Evolutionary conservation across 2,888 invertebrate species (phyloP).

Genomic region (Folsomia candida): DNA sequence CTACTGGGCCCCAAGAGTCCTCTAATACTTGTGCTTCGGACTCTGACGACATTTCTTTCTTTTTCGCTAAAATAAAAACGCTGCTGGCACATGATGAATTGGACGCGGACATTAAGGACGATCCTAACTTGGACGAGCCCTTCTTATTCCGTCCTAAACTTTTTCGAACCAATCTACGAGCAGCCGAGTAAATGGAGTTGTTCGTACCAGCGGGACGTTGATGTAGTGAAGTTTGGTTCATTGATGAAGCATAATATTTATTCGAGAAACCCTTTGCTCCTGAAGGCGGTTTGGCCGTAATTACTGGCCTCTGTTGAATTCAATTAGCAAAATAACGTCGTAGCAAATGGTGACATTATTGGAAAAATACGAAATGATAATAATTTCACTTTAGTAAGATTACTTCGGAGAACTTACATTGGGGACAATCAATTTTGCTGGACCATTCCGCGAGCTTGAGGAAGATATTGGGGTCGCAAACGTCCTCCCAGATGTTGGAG

Average conservation of each 20-base stretch:
- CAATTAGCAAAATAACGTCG: slow-evolving; percentile 10
- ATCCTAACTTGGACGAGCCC: background rate
- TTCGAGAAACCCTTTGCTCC: background rate
- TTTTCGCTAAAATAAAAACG: no score
- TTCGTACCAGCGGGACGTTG: slow-evolving; percentile 5
- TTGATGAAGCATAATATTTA: no score
- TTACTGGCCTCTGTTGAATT: background rate
- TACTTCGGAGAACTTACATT: no score
- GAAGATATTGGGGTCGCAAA: slow-evolving; percentile 15
- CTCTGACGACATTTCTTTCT: no score
- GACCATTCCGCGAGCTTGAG: slow-evolving; percentile 6
- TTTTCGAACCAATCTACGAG: slow-evolving; percentile 18
- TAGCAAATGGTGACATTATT: background rate
- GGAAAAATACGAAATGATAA: no score
- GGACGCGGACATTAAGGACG: slow-evolving; percentile 5
- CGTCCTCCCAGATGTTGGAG: slow-evolving; percentile 26
- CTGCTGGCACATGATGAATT: no score
- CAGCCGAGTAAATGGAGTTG: slow-evolving; percentile 6
- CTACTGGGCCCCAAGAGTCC: no score
- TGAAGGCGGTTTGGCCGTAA: background rate
- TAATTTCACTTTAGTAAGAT: no score
- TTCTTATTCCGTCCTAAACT: slow-evolving; percentile 20
- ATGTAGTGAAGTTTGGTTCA: no score
- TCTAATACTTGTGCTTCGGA: no score
- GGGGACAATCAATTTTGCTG: slow-evolving; percentile 9